Evolutionary conservation across 2,113 vertebrate genomes (phyloP), one percentile per base, ranked within the genome.

Genomic region (Macroglossus sobrinus): DNA sequence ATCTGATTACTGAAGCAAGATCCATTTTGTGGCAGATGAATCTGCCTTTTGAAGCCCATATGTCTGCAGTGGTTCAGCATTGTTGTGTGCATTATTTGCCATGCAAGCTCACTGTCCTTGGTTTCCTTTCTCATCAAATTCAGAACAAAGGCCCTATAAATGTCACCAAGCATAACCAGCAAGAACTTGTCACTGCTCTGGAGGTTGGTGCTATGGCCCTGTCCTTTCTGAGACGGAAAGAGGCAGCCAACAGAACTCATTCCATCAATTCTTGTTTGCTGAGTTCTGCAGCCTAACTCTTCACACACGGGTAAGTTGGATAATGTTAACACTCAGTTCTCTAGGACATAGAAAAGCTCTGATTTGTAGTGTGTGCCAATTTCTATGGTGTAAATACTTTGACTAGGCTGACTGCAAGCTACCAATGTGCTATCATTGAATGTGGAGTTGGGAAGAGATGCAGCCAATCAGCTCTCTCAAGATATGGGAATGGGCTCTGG

Each of bases 331-430:
- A 35, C 3, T 24, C 59, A 28, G 59, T 94, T 79, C 12, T 81
- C 38, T 26, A 47, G 61, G 28, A 26, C n/a, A 35, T 80, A 57
- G 69, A 74, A 35, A 76, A 33, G 15, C 22, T 55, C 33, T 19
- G 24, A 69, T 72, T 66, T 76, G 24, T 61, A 38, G 24, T 7
- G 3, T 66, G 40, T 93, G 75, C 57, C 91, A 47, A 7, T 84
- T 87, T 89, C 40, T 53, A 22, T 76, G 69, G 74, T 80, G 45
- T 92, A 91, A 94, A 91, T 87, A 45, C 16, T 90, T 79, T n/a
- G 63, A 19, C 45, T 33, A 12, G 33, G n/a, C 30, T 79, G 40
- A 76, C 79, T 80, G 85, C 57, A 79, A 59, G 19, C 43, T 84
- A 10, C 7, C 13, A 19, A 13, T 33, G 30, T 93, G 45, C 5